Evolutionary conservation across 2,113 vertebrate species (phyloP), one percentile per base, ranked within the genome.

Genomic region (Pterophyllum scalare): DNA sequence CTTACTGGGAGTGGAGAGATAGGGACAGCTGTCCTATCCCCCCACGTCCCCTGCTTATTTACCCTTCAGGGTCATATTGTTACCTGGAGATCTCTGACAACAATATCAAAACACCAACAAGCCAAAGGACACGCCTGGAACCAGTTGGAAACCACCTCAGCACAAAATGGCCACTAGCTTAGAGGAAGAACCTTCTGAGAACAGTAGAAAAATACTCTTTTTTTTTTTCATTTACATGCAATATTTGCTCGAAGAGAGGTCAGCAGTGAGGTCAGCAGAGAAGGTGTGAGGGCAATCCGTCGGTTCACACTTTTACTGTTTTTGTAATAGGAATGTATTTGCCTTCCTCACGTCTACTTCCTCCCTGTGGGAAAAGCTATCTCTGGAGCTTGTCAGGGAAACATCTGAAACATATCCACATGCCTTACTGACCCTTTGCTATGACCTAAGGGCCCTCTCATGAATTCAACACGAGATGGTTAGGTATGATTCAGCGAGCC

Each of bases 391-490:
- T 26, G 59, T 65, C 81, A 87, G 84, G 82, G 82, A 31, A 89
- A 81, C 88, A 70, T n/a, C n/a, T 28, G 57, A 40, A 79, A 75
- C 80, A 79, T 80, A 80, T 79, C 84, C 85, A 83, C 89, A 88
- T 80, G 91, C 78, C 84, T 90, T 87, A 75, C 87, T 93, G 89
- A 93, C 92, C 91, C 85, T 86, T 89, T 87, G n/a, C n/a, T 75
- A 79, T 88, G n/a, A 77, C 89, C 79, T 88, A 88, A 90, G 81
- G 88, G 85, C 70, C 78, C 83, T 84, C 89, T 92, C 87, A 93
- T 91, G 89, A 93, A 91, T 92, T 89, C 61, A 93, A 92, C 88
- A 92, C 31, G 81, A 91, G 88, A 89, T 79, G 72, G 84, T 88
- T 82, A 59, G 88, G 81, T 86, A 83, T 88, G 92, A 92, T 88